Base-by-base conservation (phyloP, 2,113 vertebrate species). In the Falcunculus frontatus region DNA sequence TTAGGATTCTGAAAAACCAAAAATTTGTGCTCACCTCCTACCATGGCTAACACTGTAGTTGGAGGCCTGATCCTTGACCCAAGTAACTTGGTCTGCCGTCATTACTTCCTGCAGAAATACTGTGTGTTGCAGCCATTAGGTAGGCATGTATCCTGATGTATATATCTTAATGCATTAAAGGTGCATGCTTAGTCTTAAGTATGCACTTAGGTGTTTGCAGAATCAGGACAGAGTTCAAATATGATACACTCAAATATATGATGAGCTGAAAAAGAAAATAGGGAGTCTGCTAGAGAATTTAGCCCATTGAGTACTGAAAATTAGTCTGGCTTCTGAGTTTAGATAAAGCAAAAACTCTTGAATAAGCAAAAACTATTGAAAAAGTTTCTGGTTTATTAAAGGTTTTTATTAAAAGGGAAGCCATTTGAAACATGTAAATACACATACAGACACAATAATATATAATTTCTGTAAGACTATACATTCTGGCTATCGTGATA, bases 41-140 rank as follows among this genome's bases (percentile, higher is more conserved):
- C n/a, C 29, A 5, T 4, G 1, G 33, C 29, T 37, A 16, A 14
- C 1, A 1, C 1, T 52, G 12, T 16, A 8, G 7, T 2, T 65
- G 53, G 39, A 21, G 6, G 42, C 59, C 60, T 72, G 57, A 82
- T 84, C 47, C 30, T 68, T 41, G 49, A 13, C 29, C 25, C 46
- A 23, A 33, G 72, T 39, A 69, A 15, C 33, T 53, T 37, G 18
- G 46, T 65, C 13, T 74, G 60, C 16, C 62, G 15, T 56, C 46
- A 5, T 30, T 30, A 22, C 21, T 46, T 80, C 23, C 15, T 52
- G 21, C 72, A 56, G 70, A 81, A 83, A 57, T 60, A 10, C 0
- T 49, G 4, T 11, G 1, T n/a, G 22, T 32, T 74, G 50, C 47
- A 41, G 14, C 55, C 47, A 9, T 74, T 83, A 64, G 59, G 27